Evolutionary conservation across 2,797 vertebrate species (phyloP).

Genomic region (Sus cebifrons): DNA sequence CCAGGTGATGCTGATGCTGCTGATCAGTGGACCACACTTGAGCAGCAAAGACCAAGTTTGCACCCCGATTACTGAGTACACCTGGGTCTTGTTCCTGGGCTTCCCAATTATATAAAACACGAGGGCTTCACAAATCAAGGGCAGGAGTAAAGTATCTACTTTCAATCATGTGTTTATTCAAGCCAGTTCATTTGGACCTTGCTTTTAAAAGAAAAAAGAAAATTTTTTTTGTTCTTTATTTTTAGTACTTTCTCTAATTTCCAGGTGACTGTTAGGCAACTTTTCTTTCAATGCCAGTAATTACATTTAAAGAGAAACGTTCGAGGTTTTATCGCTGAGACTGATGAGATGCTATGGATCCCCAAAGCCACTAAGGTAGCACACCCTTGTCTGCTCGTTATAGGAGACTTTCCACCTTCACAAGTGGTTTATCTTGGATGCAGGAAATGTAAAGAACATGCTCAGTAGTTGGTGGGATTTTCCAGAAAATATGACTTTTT

Average conservation of each 20-base stretch:
- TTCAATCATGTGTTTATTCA: slow-evolving; percentile 30
- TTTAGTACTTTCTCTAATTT: slow-evolving; percentile 42
- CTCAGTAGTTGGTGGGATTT: not conserved
- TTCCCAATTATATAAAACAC: not conserved
- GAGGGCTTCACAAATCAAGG: slow-evolving; percentile 15
- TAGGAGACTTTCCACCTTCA: not conserved
- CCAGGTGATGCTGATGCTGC: not conserved
- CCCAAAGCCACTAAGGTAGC: not conserved
- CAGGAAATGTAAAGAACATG: not conserved
- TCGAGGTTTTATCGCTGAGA: not conserved
- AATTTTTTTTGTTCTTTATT: not conserved
- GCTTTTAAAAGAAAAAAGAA: slow-evolving; percentile 21
- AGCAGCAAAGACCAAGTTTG: not conserved
- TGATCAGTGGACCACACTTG: not conserved
- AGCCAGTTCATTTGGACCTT: not conserved
- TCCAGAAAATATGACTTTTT: not conserved
- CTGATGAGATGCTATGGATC: not conserved
- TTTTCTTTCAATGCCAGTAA: slow-evolving; percentile 56
- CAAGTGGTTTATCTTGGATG: not conserved
- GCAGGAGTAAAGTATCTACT: not conserved
- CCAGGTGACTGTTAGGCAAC: not conserved
- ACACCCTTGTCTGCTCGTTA: not conserved
- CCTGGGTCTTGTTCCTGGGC: not conserved
- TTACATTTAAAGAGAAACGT: slow-evolving; percentile 29
- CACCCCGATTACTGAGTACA: not conserved